These are phyloP conservation scores for Conus canariensis DNA, from an alignment of 2,888 invertebrate species.

Conservation along the genomic window DNA sequence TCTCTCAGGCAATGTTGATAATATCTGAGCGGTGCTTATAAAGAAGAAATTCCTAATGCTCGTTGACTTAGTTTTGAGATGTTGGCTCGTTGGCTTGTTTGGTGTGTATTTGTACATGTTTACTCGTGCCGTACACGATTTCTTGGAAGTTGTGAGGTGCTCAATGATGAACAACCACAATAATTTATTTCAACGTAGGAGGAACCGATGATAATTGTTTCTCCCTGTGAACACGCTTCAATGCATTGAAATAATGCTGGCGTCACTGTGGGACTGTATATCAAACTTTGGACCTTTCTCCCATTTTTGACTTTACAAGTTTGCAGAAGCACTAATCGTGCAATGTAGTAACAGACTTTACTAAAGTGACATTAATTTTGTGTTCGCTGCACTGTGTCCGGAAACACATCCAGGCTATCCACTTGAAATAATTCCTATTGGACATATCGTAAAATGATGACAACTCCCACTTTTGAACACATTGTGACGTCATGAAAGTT, in stretches of 20 bases:
- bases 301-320: not conserved
- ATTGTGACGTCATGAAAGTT: too few relatives aligned
- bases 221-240: not conserved
- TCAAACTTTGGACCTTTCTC: not conserved
- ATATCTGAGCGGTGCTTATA: slow-evolving; percentile 4
- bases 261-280: not conserved
- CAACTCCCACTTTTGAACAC: too few relatives aligned
- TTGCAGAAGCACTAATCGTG: not conserved
- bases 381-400: too few relatives aligned
- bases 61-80: not conserved
- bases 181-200: not conserved
- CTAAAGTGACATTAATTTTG: too few relatives aligned
- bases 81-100: not conserved
- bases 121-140: not conserved
- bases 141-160: not conserved
- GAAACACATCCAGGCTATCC: too few relatives aligned
- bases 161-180: not conserved
- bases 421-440: too few relatives aligned
- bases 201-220: not conserved
- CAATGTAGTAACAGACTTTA: not conserved
- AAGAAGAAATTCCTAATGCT: not conserved
- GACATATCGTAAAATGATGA: too few relatives aligned
- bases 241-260: not conserved
- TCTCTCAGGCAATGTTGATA: slow-evolving; percentile 8
- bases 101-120: not conserved